Conservation (phyloP, 2,113 vertebrate species). For the Actenoides hombroni region DNA sequence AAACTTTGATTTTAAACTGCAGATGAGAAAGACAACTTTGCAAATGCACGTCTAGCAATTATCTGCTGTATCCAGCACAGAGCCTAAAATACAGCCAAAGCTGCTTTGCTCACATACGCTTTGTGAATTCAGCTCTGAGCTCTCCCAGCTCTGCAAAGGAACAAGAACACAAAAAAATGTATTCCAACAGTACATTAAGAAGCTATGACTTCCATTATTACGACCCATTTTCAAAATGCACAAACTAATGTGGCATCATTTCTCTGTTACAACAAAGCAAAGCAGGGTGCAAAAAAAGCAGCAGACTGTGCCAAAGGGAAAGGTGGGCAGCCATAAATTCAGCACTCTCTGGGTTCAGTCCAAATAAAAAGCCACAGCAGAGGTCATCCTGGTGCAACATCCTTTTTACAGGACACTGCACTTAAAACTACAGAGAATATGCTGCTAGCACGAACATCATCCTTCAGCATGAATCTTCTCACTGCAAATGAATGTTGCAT, state of each 20-base stretch:
- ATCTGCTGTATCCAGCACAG: not conserved
- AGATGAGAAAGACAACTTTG: not conserved
- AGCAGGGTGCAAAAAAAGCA: not conserved
- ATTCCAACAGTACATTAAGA: not conserved
- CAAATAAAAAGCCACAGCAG: not conserved
- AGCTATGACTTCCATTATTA: not conserved
- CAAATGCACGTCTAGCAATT: not conserved
- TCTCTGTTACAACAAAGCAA: not conserved
- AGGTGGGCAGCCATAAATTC: not conserved
- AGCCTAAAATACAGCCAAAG: not conserved
- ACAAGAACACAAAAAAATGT: not conserved
- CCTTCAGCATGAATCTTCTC: not conserved
- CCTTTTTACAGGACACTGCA: not conserved
- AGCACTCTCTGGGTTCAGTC: not conserved
- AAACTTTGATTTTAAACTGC: not conserved
- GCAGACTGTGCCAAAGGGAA: not conserved
- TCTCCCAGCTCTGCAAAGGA: not conserved
- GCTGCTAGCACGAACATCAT: not conserved
- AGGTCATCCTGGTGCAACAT: not conserved
- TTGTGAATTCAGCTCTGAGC: not conserved
- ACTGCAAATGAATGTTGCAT: not conserved
- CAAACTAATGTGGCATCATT: not conserved
- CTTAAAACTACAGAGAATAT: not conserved
- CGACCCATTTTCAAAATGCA: not conserved
- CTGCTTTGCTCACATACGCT: rapidly evolving